Conservation (phyloP, 2,797 vertebrate genomes). For the Sebastes itinus region DNA sequence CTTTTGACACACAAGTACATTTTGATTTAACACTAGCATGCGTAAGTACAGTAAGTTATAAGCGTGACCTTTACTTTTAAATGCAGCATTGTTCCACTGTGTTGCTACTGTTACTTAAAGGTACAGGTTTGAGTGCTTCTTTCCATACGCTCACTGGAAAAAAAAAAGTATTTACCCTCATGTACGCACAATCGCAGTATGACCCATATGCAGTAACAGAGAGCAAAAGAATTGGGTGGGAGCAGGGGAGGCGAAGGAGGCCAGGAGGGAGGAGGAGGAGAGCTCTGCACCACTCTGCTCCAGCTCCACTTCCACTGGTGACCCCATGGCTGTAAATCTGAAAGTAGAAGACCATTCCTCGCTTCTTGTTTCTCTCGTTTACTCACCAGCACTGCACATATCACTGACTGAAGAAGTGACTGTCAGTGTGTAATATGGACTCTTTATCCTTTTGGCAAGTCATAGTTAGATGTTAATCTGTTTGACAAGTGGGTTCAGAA, state of each 20-base stretch:
- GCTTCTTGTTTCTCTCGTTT: neutral
- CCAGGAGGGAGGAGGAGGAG: conserved; percentile 44
- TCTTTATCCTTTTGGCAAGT: conserved; percentile 41
- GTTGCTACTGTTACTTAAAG: neutral
- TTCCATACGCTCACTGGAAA: conserved; percentile 28
- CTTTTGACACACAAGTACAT: neutral
- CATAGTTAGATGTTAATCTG: conserved; percentile 19
- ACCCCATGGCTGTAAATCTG: conserved; percentile 72
- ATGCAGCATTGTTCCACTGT: conserved; percentile 25
- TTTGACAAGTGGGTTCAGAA: conserved; percentile 32
- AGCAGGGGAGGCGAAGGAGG: conserved; percentile 52
- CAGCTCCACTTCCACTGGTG: conserved; percentile 77
- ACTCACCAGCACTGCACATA: conserved; percentile 9
- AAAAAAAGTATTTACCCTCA: conserved; percentile 50
- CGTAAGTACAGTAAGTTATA: neutral
- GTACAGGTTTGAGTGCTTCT: conserved; percentile 26
- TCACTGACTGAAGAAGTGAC: conserved; percentile 11
- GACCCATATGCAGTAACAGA: conserved; percentile 76
- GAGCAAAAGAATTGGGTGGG: conserved; percentile 45
- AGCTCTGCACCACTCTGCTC: conserved; percentile 73
- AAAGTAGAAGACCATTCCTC: conserved; percentile 42
- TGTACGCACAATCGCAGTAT: conserved; percentile 42
- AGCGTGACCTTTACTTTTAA: conserved; percentile 37
- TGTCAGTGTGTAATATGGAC: conserved; percentile 36
- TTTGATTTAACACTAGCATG: neutral